These are phyloP conservation scores for Pyrgus malvae DNA, from an alignment of 2,888 invertebrate species.

Conservation along the genomic window DNA sequence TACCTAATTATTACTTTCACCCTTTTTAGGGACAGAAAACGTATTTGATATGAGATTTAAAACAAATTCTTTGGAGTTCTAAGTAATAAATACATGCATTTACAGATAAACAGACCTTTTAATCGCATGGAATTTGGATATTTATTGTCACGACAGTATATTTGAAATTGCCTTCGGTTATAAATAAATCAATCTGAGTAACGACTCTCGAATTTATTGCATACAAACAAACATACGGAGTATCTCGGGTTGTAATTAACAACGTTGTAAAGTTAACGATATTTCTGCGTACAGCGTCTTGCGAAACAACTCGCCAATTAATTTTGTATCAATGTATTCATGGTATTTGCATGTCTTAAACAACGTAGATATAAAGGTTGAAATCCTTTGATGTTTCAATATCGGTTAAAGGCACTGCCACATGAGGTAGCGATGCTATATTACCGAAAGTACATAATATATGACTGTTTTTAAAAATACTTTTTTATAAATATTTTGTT, in stretches of 20 bases:
- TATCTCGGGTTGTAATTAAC: conserved; percentile 3
- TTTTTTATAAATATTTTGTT: no score
- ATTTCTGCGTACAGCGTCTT: conserved; percentile 10
- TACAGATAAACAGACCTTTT: background rate
- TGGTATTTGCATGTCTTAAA: conserved; percentile 17
- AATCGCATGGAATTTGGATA: background rate
- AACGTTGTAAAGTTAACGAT: conserved; percentile 15
- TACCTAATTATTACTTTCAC: no score
- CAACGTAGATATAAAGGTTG: conserved; percentile 12
- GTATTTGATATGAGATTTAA: background rate
- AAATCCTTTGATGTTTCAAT: conserved; percentile 20
- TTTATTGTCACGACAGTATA: conserved; percentile 2
- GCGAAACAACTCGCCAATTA: conserved; percentile 16
- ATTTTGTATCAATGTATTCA: conserved; percentile 16
- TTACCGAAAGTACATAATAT: background rate
- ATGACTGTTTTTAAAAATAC: no score
- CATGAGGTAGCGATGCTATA: background rate
- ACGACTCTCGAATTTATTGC: conserved; percentile 14
- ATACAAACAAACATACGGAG: conserved; percentile 19
- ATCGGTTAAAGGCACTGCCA: background rate
- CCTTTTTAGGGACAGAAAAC: no score
- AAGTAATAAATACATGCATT: no score
- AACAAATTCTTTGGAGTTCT: background rate
- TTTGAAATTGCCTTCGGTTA: background rate
- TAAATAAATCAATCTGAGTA: conserved; percentile 15